Conservation (phyloP, 2,113 vertebrate genomes). For the Cebus imitator region DNA sequence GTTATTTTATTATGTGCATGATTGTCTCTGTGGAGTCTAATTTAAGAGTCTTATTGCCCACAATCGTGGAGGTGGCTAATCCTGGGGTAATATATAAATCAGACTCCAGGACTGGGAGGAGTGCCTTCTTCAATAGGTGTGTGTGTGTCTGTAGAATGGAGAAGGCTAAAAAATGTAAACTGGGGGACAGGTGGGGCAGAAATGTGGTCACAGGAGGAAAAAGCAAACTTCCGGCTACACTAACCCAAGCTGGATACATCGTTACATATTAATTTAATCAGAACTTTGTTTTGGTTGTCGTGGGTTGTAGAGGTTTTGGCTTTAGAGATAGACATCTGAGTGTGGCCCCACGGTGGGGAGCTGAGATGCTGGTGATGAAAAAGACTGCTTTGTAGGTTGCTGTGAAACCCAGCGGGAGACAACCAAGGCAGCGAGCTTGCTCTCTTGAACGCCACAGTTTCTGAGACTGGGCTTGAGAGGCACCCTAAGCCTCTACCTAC, state of each 20-base stretch:
- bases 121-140: background rate
- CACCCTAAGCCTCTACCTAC: background rate
- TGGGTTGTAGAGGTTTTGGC: background rate
- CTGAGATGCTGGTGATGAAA: background rate
- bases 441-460: background rate
- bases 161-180: background rate
- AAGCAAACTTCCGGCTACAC: background rate
- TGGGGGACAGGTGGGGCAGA: too few relatives aligned
- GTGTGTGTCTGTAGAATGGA: background rate
- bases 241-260: background rate
- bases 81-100: background rate
- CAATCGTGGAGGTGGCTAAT: background rate
- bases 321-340: background rate
- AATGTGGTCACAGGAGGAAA: background rate
- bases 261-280: background rate
- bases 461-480: background rate
- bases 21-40: background rate
- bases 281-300: background rate
- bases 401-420: background rate
- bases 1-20: background rate
- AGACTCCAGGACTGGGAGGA: background rate
- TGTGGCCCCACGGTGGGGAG: rapidly evolving
- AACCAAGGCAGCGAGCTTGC: too few relatives aligned
- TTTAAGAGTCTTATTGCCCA: background rate
- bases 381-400: background rate